Percentiles rank a stretch among this genome's conserved stretches.
Conservation (phyloP, 2,888 invertebrate genomes). For the Caenorhabditis afra region DNA sequence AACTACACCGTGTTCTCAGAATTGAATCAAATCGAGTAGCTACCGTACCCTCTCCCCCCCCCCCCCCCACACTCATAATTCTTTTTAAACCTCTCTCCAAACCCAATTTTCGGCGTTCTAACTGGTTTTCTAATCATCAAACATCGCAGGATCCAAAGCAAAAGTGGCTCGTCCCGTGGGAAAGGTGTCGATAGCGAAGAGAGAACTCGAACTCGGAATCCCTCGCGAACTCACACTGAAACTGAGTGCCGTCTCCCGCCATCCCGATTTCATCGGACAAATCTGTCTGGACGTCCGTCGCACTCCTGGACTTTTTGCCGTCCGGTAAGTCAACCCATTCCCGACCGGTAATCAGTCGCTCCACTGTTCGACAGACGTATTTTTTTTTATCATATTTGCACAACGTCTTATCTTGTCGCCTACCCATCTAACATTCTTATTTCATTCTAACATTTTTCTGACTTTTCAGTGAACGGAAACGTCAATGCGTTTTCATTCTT, state of each 20-base stretch:
- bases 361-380: constrained; percentile 7
- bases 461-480: no score
- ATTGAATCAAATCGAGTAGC: background rate
- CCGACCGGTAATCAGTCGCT: background rate
- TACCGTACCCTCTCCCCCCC: background rate
- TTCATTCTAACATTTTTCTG: background rate
- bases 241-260: constrained; percentile 63
- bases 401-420: constrained; percentile 1
- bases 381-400: constrained; percentile 35
- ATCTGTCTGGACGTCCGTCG: constrained; percentile 63
- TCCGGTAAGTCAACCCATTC: constrained; percentile 40
- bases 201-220: constrained; percentile 31
- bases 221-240: constrained; percentile 24
- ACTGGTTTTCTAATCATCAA: constrained; percentile 25
- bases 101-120: background rate
- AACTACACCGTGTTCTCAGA: background rate
- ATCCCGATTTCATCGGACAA: constrained; percentile 63
- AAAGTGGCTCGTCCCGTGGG: constrained; percentile 64
- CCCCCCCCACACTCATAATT: background rate
- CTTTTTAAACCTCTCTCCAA: background rate
- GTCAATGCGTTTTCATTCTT: no score
- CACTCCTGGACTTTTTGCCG: constrained; percentile 34
- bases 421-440: constrained; percentile 16
- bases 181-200: constrained; percentile 50
- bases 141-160: constrained; percentile 58